These are phyloP conservation scores for Brachylomia viminalis DNA, from an alignment of 2,888 invertebrate species.

Conservation along the genomic window DNA sequence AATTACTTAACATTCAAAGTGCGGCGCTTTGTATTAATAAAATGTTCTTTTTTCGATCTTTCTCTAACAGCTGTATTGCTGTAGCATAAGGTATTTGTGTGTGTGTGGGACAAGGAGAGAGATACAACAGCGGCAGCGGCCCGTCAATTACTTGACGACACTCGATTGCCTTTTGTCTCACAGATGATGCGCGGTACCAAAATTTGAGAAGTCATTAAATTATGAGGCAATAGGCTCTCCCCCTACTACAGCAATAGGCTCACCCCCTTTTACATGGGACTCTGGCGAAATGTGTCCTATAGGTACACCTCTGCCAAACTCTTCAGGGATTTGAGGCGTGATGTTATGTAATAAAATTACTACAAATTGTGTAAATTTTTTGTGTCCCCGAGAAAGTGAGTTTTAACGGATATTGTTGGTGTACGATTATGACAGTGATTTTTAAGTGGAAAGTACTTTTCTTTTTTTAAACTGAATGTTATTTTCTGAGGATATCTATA, in stretches of 20 bases:
- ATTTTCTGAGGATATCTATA: too few relatives aligned
- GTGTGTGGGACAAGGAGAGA: slow-evolving; percentile 16
- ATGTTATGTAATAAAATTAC: too few relatives aligned
- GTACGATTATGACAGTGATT: not conserved
- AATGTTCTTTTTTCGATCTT: slow-evolving; percentile 50
- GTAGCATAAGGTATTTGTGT: not conserved
- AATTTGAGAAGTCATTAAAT: slow-evolving; percentile 6
- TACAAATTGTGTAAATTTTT: too few relatives aligned
- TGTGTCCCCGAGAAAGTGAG: too few relatives aligned
- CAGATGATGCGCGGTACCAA: slow-evolving; percentile 20
- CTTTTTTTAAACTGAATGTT: too few relatives aligned
- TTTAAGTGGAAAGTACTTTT: too few relatives aligned
- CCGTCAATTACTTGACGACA: slow-evolving; percentile 66
- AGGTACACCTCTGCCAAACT: too few relatives aligned
- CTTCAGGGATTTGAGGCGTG: too few relatives aligned
- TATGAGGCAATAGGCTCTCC: too few relatives aligned
- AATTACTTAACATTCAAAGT: slow-evolving; percentile 59
- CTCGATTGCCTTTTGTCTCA: slow-evolving; percentile 68
- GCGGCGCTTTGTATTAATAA: slow-evolving; percentile 33
- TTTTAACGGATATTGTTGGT: not conserved
- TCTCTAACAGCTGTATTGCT: slow-evolving; percentile 10
- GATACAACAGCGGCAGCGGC: slow-evolving; percentile 24
- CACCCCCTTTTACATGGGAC: too few relatives aligned
- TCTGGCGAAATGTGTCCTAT: too few relatives aligned
- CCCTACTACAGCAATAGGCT: too few relatives aligned